phyloP scores from a whole-genome alignment of 2,888 invertebrate species.

The Drosophila sordidapex region DNA sequence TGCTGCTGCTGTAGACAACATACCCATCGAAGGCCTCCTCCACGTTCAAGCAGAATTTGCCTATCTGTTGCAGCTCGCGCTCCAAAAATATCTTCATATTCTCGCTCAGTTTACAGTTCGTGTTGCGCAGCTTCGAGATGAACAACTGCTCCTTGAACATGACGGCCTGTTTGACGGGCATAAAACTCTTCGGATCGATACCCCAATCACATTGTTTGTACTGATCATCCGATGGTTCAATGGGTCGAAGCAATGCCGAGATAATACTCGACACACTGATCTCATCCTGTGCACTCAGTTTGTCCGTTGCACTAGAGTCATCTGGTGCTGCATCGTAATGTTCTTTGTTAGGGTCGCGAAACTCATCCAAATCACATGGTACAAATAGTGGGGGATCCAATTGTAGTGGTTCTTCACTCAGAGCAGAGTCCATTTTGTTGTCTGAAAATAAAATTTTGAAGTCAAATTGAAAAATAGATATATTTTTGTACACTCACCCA shows the following conservation, averaged over 20 bases:
- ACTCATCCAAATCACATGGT: constrained; percentile 50
- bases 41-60: constrained; percentile 71
- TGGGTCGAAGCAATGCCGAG: constrained; percentile 67
- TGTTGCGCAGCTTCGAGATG: constrained; percentile 69
- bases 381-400: constrained; percentile 68
- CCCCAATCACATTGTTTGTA: constrained; percentile 66
- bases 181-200: constrained; percentile 71
- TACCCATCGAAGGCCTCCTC: constrained; percentile 82
- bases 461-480: not conserved
- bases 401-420: not conserved
- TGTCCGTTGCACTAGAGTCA: constrained; percentile 60
- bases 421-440: not conserved
- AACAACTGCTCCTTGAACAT: constrained; percentile 74
- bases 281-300: constrained; percentile 75
- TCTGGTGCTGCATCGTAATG: not conserved
- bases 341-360: constrained; percentile 36
- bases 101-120: constrained; percentile 74
- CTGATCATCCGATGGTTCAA: constrained; percentile 67
- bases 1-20: constrained; percentile 76
- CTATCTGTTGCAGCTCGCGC: constrained; percentile 74
- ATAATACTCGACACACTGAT: constrained; percentile 81
- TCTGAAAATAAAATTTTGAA: not conserved
- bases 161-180: constrained; percentile 71
- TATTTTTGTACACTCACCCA: constrained; percentile 19
- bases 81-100: constrained; percentile 76